Conservation (phyloP, 2,113 vertebrate species). For the Cyphotilapia sp. region DNA sequence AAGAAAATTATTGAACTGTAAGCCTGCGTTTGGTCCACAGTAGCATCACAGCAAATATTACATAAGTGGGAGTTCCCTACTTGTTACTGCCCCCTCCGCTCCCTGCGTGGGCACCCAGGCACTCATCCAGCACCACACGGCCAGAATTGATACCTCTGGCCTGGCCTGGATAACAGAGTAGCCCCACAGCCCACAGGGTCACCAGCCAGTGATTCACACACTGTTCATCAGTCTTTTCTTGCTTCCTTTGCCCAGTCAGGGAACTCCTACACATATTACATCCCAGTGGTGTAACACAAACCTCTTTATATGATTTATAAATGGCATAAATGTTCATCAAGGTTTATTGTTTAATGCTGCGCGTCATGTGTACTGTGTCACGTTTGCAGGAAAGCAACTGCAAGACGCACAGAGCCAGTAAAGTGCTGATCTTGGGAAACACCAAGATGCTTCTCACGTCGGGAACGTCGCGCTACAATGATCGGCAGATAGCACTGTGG, state of each 20-base stretch:
- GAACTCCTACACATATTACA: background rate
- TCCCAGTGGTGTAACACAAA: background rate
- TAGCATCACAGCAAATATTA: background rate
- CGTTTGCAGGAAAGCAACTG: conserved; percentile 77
- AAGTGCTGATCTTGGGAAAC: conserved; percentile 85
- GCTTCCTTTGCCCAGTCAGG: background rate
- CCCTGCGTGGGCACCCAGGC: background rate
- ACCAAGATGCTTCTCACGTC: conserved; percentile 82
- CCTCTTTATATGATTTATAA: background rate
- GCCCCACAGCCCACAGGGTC: conserved; percentile 27
- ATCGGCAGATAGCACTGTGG: conserved; percentile 84
- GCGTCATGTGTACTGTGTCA: background rate
- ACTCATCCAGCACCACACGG: conserved; percentile 49
- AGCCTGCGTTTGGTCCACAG: background rate
- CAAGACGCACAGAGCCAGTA: conserved; percentile 79
- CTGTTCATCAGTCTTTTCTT: background rate
- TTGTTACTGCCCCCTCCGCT: background rate
- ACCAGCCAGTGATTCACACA: background rate
- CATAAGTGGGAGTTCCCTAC: background rate
- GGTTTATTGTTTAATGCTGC: background rate
- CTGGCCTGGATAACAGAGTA: background rate
- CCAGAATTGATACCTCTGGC: conserved; percentile 56
- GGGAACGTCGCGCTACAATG: conserved; percentile 84
- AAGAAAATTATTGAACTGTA: background rate
- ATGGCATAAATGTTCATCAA: background rate